Evolutionary conservation across 1,140 invertebrate species (phyloP).

Genomic region (Oreohelix idahoensis): DNA sequence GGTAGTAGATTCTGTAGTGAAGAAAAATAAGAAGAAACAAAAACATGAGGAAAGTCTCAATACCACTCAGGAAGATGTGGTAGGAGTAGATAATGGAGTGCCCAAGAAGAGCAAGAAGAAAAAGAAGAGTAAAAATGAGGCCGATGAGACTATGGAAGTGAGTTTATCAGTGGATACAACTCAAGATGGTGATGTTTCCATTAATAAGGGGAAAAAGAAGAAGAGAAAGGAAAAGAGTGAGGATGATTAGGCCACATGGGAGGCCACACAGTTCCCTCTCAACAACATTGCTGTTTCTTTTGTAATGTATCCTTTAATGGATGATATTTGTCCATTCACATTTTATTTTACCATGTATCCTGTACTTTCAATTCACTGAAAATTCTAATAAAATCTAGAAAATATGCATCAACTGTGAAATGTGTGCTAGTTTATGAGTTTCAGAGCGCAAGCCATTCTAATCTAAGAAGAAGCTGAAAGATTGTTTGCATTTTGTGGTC

Average conservation of each 20-base stretch:
- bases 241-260: not conserved
- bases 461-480: no score
- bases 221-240: constrained; percentile 22
- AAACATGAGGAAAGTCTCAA: constrained; percentile 43
- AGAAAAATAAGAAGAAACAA: constrained; percentile 30
- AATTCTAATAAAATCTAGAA: no score
- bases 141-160: constrained; percentile 32
- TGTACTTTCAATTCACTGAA: no score
- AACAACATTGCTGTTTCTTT: no score
- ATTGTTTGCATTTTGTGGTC: no score
- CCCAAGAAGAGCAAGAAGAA: constrained; percentile 66
- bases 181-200: not conserved
- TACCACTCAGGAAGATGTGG: constrained; percentile 48
- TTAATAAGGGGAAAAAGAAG: constrained; percentile 27
- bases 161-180: constrained; percentile 57
- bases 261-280: no score
- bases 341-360: no score
- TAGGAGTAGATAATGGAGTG: constrained; percentile 42
- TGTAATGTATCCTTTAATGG: no score
- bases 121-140: constrained; percentile 46
- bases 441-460: no score
- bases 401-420: no score
- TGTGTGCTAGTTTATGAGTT: no score
- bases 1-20: constrained; percentile 40
- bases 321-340: no score